These are phyloP conservation scores for Nymphalis polychloros DNA, from an alignment of 2,888 invertebrate species.

Conservation along the genomic window DNA sequence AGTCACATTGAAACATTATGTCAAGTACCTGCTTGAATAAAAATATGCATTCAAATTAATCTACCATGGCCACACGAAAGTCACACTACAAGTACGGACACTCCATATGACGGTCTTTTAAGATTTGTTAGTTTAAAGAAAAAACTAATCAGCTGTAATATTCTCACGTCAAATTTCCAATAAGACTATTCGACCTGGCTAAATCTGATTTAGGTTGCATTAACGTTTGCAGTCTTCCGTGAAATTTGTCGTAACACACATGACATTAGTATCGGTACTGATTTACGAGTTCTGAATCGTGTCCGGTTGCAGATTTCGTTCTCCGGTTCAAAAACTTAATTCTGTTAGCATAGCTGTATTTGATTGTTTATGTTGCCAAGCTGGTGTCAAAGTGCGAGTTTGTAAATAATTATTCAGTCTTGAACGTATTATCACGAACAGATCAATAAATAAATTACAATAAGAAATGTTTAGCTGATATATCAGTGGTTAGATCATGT, in stretches of 20 bases:
- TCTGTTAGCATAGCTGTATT: not conserved
- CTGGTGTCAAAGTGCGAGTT: not conserved
- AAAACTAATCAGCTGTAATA: not conserved
- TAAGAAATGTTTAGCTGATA: too few species aligned
- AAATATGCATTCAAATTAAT: too few species aligned
- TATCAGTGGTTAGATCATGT: too few species aligned
- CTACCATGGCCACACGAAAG: too few species aligned
- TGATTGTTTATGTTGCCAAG: not conserved
- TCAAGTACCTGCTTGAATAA: too few species aligned
- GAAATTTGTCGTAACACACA: slow-evolving; percentile 66
- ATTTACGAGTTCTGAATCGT: slow-evolving; percentile 52
- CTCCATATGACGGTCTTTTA: not conserved
- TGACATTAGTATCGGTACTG: slow-evolving; percentile 60
- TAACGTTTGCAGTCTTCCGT: slow-evolving; percentile 59
- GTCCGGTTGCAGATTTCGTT: slow-evolving; percentile 47
- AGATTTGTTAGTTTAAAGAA: not conserved
- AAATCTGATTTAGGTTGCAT: slow-evolving; percentile 52
- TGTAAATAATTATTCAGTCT: too few species aligned
- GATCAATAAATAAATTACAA: too few species aligned
- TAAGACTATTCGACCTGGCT: not conserved
- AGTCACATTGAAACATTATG: too few species aligned
- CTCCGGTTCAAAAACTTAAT: slow-evolving; percentile 27
- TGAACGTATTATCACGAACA: too few species aligned
- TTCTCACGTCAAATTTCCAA: slow-evolving; percentile 5
- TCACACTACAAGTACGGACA: too few species aligned